phyloP scores from a whole-genome alignment of 2,888 invertebrate species.

The Fragum fragum region DNA sequence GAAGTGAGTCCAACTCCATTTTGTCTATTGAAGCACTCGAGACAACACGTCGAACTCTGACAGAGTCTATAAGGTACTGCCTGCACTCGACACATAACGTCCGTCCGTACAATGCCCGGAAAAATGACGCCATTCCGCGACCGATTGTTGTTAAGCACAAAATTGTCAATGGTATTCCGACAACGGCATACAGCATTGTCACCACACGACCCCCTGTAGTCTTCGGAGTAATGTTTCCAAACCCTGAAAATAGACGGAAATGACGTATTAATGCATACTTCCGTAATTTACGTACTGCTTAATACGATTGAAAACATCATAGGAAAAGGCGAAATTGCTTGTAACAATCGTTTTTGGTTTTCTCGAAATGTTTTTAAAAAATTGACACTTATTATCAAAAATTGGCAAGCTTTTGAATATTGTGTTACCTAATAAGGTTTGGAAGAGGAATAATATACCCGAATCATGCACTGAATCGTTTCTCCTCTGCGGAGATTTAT shows the following conservation, averaged over 20 bases:
- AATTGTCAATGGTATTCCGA: constrained; percentile 88
- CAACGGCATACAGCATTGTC: constrained; percentile 81
- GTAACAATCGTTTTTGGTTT: not conserved
- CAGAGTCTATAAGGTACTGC: constrained; percentile 46
- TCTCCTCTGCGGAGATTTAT: too few species aligned
- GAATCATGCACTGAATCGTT: too few species aligned
- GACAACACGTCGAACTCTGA: constrained; percentile 9
- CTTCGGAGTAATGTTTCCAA: constrained; percentile 81
- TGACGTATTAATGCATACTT: too few species aligned
- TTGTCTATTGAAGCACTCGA: constrained; percentile 34
- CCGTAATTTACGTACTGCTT: too few species aligned
- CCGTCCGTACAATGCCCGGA: constrained; percentile 92
- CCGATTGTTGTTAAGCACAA: constrained; percentile 98
- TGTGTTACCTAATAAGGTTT: too few species aligned
- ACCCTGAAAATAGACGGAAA: too few species aligned
- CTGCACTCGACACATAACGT: constrained; percentile 61
- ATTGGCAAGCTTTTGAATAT: too few species aligned
- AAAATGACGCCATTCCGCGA: constrained; percentile 95
- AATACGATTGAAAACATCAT: not conserved
- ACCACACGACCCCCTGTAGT: constrained; percentile 76
- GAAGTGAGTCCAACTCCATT: constrained; percentile 48
- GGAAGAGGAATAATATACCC: too few species aligned
- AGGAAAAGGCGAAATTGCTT: constrained; percentile 6
- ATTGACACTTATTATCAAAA: too few species aligned
- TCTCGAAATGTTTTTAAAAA: too few species aligned